Evolutionary conservation across 2,888 invertebrate genomes (phyloP), one percentile per base, ranked within the genome.

Genomic region (Lasioglossum villosulum): DNA sequence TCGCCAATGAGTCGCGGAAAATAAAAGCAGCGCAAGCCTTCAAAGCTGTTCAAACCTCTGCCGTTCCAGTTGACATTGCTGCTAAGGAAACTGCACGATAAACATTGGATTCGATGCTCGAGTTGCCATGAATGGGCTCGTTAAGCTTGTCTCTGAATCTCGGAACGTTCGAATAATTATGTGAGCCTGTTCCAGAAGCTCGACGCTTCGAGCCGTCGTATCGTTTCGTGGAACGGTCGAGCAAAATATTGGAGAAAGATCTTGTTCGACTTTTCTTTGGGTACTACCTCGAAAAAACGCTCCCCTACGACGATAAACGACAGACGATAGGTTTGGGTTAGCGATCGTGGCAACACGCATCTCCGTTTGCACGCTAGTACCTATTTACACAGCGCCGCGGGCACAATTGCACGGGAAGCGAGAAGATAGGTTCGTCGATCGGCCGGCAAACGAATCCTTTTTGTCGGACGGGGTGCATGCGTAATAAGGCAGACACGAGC

Each of bases 401-500:
- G 70, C 37, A 39, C 39, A 30, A 48, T 71, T n/a, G 56, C 6
- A 34, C n/a, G 52, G 48, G 88, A 89, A 89, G 27, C 59, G 59
- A 59, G 59, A 66, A 34, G 66, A 92, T 90, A 89, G 90, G 91
- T 30, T 30, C 34, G 70, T 80, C 80, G 48, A 48, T 72, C 72
- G 48, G 73, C 12, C 56, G 39, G 48, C 78, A 68, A 77, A 30
- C 66, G 77, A 80, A 86, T 82, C 89, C 84, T 80, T 84, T 86
- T 84, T 66, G 79, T 78, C 23, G 45, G 63, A 59, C 74, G 90
- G 93, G 94, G 93, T 94, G 93, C 94, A 95, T 95, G 92, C 92
- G 90, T 94, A 94, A 94, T 93, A 92, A 94, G 92, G 88, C 79
- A 81, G 90, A 89, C 89, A 88, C 88, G 90, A 90, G 90, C 86